Base-by-base conservation (phyloP, 2,113 vertebrate species). In the Dunckerocampus dactyliophorus region DNA sequence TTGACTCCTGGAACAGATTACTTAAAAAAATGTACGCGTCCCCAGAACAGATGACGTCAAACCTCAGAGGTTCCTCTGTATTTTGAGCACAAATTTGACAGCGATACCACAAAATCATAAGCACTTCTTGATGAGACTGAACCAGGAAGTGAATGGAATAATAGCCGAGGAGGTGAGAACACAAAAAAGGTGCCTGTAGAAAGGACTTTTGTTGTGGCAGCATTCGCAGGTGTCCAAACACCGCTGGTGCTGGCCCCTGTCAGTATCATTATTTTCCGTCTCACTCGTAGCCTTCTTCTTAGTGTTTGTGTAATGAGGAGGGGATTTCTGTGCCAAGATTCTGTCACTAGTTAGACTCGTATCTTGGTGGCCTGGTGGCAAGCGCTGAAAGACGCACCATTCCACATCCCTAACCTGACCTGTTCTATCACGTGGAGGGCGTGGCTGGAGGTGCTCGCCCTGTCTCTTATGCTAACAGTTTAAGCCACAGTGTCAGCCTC, bases 321-420 rank as follows among this genome's bases (percentile, higher is more conserved):
- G 80, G 79, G 82, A 71, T 85, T 80, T 87, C 69, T 8, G 56
- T 88, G 89, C 90, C 91, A 92, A 90, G 84, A 83, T 88, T 62
- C 81, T 89, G 89, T 90, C 86, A 85, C 64, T 62, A 63, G 46
- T 15, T 45, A 67, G 52, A 72, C 72, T 67, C 15, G 57, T 51
- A 58, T 54, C 68, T 71, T 20, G 65, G 68, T 70, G 13, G 65
- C 63, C 79, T 69, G 77, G 71, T 53, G 46, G 74, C 78, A 43
- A 59, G 60, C 43, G 84, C 69, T 85, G 87, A 89, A 67, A 82
- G 86, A 89, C 62, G 72, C 72, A 77, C 84, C 79, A 37, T 61
- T 62, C 82, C 79, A 62, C 80, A 81, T 83, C 74, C 67, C 61
- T 4, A 34, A 60, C 22, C 54, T 55, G 80, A 85, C 85, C 87